A percentile compares a stretch with the other conserved stretches of the same genome.
Evolutionary conservation across 2,113 vertebrate genomes (phyloP).

Genomic region (Tylochromis polylepis): DNA sequence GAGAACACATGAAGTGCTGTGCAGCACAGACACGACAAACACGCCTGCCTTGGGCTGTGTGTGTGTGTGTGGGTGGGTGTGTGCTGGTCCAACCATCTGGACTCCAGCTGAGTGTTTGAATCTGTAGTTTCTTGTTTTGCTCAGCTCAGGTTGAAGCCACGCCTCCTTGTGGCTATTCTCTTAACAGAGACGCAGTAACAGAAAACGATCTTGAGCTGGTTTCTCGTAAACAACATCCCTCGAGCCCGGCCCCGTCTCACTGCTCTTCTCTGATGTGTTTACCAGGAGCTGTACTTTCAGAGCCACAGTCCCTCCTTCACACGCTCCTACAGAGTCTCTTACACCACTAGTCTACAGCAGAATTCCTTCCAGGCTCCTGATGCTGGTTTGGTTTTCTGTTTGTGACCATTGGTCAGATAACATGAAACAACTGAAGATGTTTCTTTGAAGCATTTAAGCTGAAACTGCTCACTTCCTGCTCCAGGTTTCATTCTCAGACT

Average conservation of each 20-base stretch:
- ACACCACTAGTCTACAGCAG: background rate
- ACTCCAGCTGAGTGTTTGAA: conserved; percentile 39
- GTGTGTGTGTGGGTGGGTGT: background rate
- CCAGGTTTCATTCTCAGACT: background rate
- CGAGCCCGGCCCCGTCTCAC: background rate
- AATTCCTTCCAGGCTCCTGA: background rate
- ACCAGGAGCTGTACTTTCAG: background rate
- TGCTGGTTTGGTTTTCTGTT: background rate
- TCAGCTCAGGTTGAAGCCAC: background rate
- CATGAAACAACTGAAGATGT: background rate
- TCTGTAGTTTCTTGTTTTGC: conserved; percentile 9
- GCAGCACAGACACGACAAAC: background rate
- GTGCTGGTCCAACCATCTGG: conserved; percentile 33
- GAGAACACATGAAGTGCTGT: conserved; percentile 1
- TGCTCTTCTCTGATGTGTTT: conserved; percentile 13
- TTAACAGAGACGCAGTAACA: background rate
- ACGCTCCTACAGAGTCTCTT: background rate
- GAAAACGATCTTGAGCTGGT: background rate
- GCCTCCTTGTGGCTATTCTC: background rate
- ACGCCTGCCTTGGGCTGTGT: background rate
- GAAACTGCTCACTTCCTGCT: background rate
- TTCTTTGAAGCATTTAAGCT: background rate
- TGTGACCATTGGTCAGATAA: background rate
- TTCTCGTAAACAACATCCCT: background rate
- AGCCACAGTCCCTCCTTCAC: background rate